A percentile compares a stretch with the other conserved stretches of the same genome.
phyloP scores from a whole-genome alignment of 2,797 vertebrate species.

The Esox lucius region DNA sequence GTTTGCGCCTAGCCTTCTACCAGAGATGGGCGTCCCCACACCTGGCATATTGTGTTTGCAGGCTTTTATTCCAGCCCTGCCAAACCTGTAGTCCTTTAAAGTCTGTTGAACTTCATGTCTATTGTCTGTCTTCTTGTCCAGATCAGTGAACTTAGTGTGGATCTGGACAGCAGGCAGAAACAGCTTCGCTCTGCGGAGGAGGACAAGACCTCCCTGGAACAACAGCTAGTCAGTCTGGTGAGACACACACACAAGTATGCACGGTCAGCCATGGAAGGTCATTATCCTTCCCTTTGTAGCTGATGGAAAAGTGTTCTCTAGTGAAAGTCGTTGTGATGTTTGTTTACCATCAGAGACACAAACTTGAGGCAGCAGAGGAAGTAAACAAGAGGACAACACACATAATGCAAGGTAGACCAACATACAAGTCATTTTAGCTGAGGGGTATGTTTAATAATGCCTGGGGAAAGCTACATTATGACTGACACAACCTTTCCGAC shows the following conservation, averaged over 20 bases:
- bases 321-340: constrained; percentile 20
- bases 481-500: constrained; percentile 32
- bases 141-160: constrained; percentile 79
- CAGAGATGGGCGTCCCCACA: neutral
- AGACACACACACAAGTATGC: constrained; percentile 41
- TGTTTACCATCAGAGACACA: constrained; percentile 74
- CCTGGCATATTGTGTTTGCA: constrained; percentile 51
- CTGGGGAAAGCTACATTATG: neutral
- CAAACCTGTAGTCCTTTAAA: neutral
- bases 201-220: constrained; percentile 74
- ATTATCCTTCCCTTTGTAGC: constrained; percentile 48
- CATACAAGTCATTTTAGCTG: neutral
- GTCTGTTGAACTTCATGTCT: neutral
- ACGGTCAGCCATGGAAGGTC: neutral
- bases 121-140: constrained; percentile 31
- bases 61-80: neutral
- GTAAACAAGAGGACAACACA: constrained; percentile 66
- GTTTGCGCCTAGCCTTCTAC: neutral
- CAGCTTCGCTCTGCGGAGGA: constrained; percentile 74
- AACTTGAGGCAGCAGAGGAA: constrained; percentile 74
- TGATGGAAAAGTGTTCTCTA: constrained; percentile 47
- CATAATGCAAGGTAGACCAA: constrained; percentile 72
- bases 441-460: neutral
- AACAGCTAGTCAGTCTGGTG: constrained; percentile 73
- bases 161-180: constrained; percentile 83